Percentiles rank a stretch among this genome's conserved stretches.
phyloP scores from a whole-genome alignment of 2,113 vertebrate species.

The Hippolais icterina region DNA sequence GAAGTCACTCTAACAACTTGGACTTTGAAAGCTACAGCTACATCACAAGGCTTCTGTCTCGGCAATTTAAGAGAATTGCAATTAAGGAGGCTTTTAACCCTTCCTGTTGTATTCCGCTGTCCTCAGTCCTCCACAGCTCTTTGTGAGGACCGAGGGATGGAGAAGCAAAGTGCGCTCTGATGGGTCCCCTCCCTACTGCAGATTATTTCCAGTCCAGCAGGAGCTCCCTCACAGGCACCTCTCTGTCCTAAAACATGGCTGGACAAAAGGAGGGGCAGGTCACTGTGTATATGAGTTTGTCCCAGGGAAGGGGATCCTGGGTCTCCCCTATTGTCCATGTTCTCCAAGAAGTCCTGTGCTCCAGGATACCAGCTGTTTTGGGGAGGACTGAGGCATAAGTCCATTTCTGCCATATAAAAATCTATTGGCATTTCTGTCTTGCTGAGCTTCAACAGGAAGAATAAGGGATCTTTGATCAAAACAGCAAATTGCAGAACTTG shows the following conservation, averaged over 20 bases:
- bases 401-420: neutral
- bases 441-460: neutral
- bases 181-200: neutral
- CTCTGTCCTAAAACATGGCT: neutral
- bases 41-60: neutral
- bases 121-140: neutral
- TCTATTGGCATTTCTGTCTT: neutral
- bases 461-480: neutral
- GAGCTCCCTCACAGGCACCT: neutral
- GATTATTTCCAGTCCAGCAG: neutral
- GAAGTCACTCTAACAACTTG: neutral
- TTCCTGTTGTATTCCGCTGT: neutral
- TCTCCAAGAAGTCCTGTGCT: neutral
- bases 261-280: neutral
- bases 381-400: neutral
- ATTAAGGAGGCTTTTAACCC: neutral
- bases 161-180: neutral
- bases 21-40: neutral
- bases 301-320: neutral
- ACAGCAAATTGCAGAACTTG: neutral
- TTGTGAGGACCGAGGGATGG: neutral
- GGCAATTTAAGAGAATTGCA: neutral
- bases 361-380: neutral
- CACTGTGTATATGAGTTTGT: neutral
- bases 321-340: accelerated